Conservation (phyloP, 2,113 vertebrate species). For the Antechinus flavipes region DNA sequence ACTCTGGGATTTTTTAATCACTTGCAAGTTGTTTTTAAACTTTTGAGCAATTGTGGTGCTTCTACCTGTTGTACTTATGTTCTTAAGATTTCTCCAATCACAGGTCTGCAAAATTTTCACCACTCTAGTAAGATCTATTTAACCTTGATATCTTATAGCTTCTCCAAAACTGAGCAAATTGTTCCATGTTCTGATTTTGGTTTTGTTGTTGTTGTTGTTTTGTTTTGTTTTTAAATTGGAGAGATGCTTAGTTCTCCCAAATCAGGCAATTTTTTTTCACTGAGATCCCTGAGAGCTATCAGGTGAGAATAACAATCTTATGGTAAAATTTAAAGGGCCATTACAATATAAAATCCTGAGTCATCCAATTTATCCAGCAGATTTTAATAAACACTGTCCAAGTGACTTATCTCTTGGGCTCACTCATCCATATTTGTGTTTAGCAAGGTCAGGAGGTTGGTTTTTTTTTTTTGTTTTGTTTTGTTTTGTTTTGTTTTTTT, state of each 20-base stretch:
- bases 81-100: neutral
- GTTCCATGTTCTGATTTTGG: conserved; percentile 13
- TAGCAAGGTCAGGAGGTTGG: conserved; percentile 22
- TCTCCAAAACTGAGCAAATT: conserved; percentile 43
- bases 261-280: conserved; percentile 45
- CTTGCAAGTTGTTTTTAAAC: conserved; percentile 33
- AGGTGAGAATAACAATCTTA: conserved; percentile 27
- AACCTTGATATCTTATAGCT: conserved; percentile 47
- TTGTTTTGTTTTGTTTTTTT: no score
- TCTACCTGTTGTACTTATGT: neutral
- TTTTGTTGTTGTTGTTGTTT: neutral
- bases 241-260: conserved; percentile 20
- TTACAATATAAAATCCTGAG: conserved; percentile 73
- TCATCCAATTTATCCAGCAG: conserved; percentile 71
- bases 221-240: conserved; percentile 14
- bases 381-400: conserved; percentile 63
- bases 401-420: conserved; percentile 39
- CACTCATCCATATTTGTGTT: neutral
- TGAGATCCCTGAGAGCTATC: conserved; percentile 15
- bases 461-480: no score
- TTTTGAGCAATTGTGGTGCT: neutral
- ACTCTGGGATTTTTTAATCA: conserved; percentile 41
- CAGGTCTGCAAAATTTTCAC: conserved; percentile 46
- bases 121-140: neutral
- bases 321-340: conserved; percentile 44